Base-by-base conservation (phyloP, 2,888 invertebrate genomes). In the Xanthia icteritia region DNA sequence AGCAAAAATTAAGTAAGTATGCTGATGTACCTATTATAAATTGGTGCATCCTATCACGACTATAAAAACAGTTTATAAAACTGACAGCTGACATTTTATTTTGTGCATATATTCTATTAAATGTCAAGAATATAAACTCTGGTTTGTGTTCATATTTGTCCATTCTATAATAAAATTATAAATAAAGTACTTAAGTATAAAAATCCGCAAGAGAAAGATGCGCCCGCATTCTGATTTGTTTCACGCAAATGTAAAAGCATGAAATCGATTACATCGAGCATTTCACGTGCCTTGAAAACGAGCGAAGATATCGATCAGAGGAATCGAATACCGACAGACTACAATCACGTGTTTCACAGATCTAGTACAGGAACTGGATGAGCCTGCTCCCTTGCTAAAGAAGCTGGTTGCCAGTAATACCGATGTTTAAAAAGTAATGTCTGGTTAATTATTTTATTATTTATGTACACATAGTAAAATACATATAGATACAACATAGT, bases 211-310 rank as follows among this genome's bases (percentile, higher is more conserved):
- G 65, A 67, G 83, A 83, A 83, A 76, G 63, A 85, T 31, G 73
- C 20, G 48, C 15, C 58, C 63, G 69, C 56, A 64, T 68, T 71
- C 58, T 42, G 63, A 74, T 85, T 82, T 69, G 56, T 66, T 82
- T 73, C 77, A 73, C 60, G 72, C 51, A 63, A 79, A 76, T 79
- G 88, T 86, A 88, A 81, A 87, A 86, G 86, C 84, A 82, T 82
- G 54, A 74, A 83, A 88, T 79, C 72, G 83, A 86, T 88, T 81
- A 77, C 42, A 56, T 45, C 5, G 76, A 79, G 56, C 17, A 54
- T 56, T 78, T 77, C 76, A 84, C 82, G 81, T 78, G 79, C 8
- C 60, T 80, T 61, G 23, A 83, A 71, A 66, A 75, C 76, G 63
- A 70, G 61, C 75, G 70, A 66, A 78, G 84, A 84, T 79, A 81